phyloP scores from a whole-genome alignment of 2,797 vertebrate genomes.

The Falco berigora region DNA sequence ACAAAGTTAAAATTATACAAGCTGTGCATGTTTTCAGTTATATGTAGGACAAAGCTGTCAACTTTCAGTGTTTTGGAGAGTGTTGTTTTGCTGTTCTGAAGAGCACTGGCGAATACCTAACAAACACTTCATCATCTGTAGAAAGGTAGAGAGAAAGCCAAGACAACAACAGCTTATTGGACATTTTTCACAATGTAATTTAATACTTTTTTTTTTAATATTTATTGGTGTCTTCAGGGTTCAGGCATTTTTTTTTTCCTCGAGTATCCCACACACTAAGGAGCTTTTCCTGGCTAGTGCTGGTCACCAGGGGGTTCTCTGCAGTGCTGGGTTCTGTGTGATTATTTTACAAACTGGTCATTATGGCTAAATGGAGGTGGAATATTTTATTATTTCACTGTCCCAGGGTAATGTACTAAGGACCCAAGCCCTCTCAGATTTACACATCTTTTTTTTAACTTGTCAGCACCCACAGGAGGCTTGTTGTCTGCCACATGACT shows the following conservation, averaged over 20 bases:
- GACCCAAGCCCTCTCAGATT: neutral
- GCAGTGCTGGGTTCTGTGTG: neutral
- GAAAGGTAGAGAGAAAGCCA: neutral
- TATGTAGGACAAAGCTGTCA: neutral
- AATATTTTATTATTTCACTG: neutral
- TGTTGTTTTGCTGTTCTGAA: conserved; percentile 5
- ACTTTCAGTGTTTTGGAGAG: neutral
- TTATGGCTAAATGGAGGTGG: neutral
- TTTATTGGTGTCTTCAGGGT: neutral
- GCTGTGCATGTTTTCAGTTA: neutral
- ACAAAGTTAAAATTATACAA: neutral
- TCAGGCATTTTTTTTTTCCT: neutral
- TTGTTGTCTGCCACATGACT: neutral
- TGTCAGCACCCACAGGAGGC: neutral
- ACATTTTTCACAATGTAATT: neutral
- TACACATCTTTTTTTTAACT: neutral
- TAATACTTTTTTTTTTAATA: neutral
- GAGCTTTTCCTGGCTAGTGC: neutral
- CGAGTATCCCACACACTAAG: neutral
- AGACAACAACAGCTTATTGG: neutral
- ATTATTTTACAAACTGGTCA: neutral
- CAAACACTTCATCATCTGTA: neutral
- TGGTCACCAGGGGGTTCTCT: neutral
- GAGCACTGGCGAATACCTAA: neutral
- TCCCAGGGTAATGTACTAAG: neutral